Base-by-base conservation (phyloP, 2,797 vertebrate genomes). In the Poeciliopsis gracilis region DNA sequence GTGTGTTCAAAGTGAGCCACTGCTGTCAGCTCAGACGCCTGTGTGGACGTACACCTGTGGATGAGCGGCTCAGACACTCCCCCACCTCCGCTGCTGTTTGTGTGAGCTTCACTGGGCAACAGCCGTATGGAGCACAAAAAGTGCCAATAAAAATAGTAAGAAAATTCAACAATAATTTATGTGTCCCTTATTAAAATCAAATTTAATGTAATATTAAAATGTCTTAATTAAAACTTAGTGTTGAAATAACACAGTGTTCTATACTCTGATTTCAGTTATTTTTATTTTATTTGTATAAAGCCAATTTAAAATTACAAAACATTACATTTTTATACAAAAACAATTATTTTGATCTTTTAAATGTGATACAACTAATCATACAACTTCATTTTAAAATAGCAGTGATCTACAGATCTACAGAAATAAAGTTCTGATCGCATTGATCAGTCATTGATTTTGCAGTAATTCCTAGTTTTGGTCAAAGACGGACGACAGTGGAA, bases 41-140 rank as follows among this genome's bases (percentile, higher is more conserved):
- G 77, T 20, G 79, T 72, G 75, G 82, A 63, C 47, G 73, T 89
- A 72, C 91, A 93, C 91, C 90, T 92, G 88, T 88, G 82, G 78
- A 80, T 0, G 67, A 78, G 63, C 1, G 23, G 63, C 63, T 45
- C 84, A 46, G 73, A 87, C 85, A 76, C 85, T 38, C 63, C 80
- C 67, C 79, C 49, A 23, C 51, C 59, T 15, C n/a, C 3, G 0
- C 74, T 59, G 86, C 1, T 87, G 91, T 91, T 85, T 86, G 89
- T 79, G 87, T 82, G 87, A 90, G 20, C 23, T 89, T 89, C 88
- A 77, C 90, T 76, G 72, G 91, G 92, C 79, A 89, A 91, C 91
- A 86, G 82, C 87, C 13, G 69, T 67, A 67, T 2, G 36, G 63
- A 67, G 63, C 16, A 11, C 61, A 67, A 67, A 67, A 25, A 1